Evolutionary conservation across 1,140 invertebrate genomes (phyloP).

Genomic region (Nasonia giraulti): DNA sequence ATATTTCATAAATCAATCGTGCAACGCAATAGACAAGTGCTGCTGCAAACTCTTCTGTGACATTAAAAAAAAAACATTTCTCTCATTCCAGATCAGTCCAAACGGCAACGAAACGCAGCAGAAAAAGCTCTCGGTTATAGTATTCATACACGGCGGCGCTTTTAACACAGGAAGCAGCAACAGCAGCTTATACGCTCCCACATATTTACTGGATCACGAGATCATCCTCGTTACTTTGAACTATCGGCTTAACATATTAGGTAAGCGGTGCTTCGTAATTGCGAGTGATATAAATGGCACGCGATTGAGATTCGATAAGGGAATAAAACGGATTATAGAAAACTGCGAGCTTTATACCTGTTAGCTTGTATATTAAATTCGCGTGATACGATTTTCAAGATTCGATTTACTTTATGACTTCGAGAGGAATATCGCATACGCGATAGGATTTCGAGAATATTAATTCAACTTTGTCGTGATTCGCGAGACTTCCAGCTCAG

Average conservation of each 20-base stretch:
- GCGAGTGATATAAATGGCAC: slow-evolving; percentile 4
- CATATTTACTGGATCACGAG: slow-evolving; percentile 74
- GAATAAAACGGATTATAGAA: background rate
- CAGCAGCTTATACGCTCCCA: slow-evolving; percentile 65
- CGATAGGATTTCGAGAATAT: too few species aligned
- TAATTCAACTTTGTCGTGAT: too few species aligned
- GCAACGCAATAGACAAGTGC: background rate
- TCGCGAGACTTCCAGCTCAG: too few species aligned
- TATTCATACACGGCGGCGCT: slow-evolving; percentile 75
- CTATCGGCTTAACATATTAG: slow-evolving; percentile 79
- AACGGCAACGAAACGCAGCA: background rate
- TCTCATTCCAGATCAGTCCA: background rate
- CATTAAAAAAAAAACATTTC: background rate
- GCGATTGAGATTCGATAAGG: background rate
- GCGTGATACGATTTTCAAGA: background rate
- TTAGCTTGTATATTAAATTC: background rate
- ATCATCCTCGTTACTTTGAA: slow-evolving; percentile 81
- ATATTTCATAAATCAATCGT: too few species aligned
- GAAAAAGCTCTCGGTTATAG: slow-evolving; percentile 72
- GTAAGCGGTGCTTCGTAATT: slow-evolving; percentile 63
- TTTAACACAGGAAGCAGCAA: slow-evolving; percentile 73
- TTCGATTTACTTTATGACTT: too few species aligned
- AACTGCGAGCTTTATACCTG: too few species aligned
- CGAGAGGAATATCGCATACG: too few species aligned
- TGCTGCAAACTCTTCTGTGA: too few species aligned